Base-by-base conservation (phyloP, 2,113 vertebrate genomes). In the Semicossyphus pulcher region DNA sequence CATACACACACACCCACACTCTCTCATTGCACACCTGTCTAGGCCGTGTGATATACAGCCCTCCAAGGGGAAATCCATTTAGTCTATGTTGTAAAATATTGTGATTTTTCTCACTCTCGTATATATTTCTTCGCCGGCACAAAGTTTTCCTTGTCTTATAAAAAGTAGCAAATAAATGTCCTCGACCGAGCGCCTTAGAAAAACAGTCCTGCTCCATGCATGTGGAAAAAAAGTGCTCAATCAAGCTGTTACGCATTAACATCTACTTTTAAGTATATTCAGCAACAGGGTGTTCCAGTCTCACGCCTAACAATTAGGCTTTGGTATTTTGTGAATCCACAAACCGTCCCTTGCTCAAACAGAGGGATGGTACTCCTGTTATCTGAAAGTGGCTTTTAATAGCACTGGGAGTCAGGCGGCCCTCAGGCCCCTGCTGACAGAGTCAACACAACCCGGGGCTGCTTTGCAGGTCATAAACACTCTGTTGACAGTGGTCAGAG, bases 401-500 rank as follows among this genome's bases (percentile, higher is more conserved):
- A 81, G 88, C 74, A 0, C 54, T 29, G 67, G 42, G 71, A 73
- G 73, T 45, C 57, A 21, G 66, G 58, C 65, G 52, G 86, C 63
- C 65, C 58, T 49, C 72, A 4, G 80, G 64, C 81, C 76, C 86
- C 86, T 83, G 85, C 89, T 85, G 91, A 83, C 86, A 88, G 72
- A 89, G 86, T 89, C 88, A 90, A 92, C 85, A 88, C 71, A 67
- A 61, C 72, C 18, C 26, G 51, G 80, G 47, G 67, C 66, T 67
- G 83, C 83, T 87, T 90, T 84, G 86, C 92, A 86, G 88, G 82
- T 84, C 87, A 81, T 94, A 93, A 93, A 94, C 90, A 90, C 85
- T 90, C 64, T 83, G 82, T 49, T 86, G 84, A 90, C 90, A 86
- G 76, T 85, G 83, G 78, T 83, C 72, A 10, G 54, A 71, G 83